Percentiles rank a stretch among this genome's conserved stretches.
These are phyloP conservation scores for Hylaeus volcanicus DNA, from an alignment of 1,140 invertebrate genomes.

Conservation along the genomic window DNA sequence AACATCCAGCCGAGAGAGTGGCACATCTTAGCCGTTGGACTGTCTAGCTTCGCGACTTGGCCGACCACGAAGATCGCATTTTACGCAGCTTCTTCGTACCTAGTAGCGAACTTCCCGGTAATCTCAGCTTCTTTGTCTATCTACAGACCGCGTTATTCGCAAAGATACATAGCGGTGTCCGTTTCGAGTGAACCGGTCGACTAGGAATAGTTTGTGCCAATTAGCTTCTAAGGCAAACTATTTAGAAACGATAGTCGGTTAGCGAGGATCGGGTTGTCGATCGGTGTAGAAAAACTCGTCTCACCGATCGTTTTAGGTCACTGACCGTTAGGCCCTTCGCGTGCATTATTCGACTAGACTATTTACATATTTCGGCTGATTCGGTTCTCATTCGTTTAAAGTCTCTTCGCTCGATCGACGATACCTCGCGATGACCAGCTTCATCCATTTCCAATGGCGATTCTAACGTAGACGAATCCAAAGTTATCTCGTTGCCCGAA, in stretches of 20 bases:
- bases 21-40: conserved; percentile 61
- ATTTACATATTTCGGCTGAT: neutral
- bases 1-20: conserved; percentile 47
- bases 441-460: neutral
- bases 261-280: neutral
- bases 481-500: conserved; percentile 1
- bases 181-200: neutral
- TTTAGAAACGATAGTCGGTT: neutral
- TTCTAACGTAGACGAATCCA: neutral
- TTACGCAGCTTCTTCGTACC: neutral
- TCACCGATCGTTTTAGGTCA: neutral
- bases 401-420: neutral
- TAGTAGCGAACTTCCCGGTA: neutral
- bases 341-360: neutral
- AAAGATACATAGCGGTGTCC: neutral
- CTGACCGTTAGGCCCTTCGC: neutral
- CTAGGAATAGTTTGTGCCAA: too few species aligned
- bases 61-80: conserved; percentile 30
- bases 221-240: neutral
- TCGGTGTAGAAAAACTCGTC: neutral
- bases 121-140: neutral
- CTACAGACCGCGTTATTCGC: neutral
- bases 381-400: neutral
- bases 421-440: neutral
- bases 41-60: neutral